phyloP scores from a whole-genome alignment of 1,140 invertebrate genomes.

The Limonius californicus region DNA sequence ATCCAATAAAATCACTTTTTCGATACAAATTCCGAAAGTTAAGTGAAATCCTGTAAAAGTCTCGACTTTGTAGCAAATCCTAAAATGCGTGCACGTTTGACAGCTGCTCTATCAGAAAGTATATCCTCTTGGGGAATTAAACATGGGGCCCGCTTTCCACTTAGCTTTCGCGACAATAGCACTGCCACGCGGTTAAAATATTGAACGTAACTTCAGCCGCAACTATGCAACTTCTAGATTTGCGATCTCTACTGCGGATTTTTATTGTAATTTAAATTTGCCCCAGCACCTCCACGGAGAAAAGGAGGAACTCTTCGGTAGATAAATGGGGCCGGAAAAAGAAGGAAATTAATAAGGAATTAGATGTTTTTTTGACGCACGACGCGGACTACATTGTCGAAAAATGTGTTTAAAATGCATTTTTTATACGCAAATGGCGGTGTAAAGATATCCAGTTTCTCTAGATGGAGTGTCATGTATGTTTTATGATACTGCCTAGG shows the following conservation, averaged over 20 bases:
- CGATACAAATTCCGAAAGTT: conserved; percentile 11
- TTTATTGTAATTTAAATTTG: background rate
- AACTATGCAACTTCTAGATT: conserved; percentile 1
- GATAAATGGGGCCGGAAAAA: background rate
- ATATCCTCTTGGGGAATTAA: conserved; percentile 33
- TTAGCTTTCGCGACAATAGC: conserved; percentile 21
- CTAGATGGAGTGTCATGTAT: conserved; percentile 12
- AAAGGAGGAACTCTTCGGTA: background rate
- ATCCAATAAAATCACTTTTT: conserved; percentile 14
- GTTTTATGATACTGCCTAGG: background rate
- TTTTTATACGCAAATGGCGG: background rate
- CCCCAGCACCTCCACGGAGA: no score
- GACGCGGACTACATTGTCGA: no score
- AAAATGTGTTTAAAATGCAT: no score
- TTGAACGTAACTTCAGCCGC: conserved; percentile 13
- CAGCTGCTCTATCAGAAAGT: conserved; percentile 34
- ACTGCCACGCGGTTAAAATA: conserved; percentile 12
- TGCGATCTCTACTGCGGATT: background rate
- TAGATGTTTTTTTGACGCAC: no score
- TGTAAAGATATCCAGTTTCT: conserved; percentile 9
- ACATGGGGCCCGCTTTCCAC: conserved; percentile 26
- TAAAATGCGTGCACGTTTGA: conserved; percentile 32
- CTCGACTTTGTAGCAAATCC: conserved; percentile 11
- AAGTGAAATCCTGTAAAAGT: conserved; percentile 13
- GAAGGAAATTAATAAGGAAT: background rate